A percentile compares a stretch with the other conserved stretches of the same genome.
These are phyloP conservation scores for Crax fasciolata DNA, from an alignment of 2,797 vertebrate species.

Conservation along the genomic window DNA sequence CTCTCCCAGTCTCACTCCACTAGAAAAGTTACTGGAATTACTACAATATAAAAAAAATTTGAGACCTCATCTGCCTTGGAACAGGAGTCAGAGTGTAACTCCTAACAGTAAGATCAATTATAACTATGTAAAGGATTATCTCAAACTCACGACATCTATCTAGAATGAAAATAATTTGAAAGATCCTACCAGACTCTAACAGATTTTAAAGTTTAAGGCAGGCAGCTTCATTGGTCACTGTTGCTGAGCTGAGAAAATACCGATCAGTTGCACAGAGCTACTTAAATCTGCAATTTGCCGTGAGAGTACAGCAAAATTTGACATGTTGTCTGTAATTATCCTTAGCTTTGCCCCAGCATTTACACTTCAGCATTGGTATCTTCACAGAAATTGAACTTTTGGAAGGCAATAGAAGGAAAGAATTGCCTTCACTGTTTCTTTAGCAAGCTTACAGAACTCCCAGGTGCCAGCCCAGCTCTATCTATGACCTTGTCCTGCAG, in stretches of 20 bases:
- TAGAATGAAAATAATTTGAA: neutral
- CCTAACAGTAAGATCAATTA: neutral
- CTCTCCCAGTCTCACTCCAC: neutral
- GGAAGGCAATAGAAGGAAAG: neutral
- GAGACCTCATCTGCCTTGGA: neutral
- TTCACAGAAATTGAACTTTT: neutral
- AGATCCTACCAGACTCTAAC: neutral
- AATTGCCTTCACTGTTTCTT: neutral
- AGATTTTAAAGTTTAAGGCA: neutral
- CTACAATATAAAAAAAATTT: neutral
- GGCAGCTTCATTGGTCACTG: neutral
- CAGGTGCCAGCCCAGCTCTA: neutral
- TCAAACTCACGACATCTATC: neutral
- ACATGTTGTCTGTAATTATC: neutral
- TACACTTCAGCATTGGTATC: neutral
- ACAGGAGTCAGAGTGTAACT: neutral
- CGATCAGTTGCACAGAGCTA: neutral
- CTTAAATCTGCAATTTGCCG: neutral
- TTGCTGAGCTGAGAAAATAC: neutral
- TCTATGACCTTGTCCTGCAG: neutral
- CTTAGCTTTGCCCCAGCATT: neutral
- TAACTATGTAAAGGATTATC: neutral
- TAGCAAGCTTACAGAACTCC: neutral
- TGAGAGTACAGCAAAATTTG: neutral
- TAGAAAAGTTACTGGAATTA: conserved; percentile 21